Base-by-base conservation (phyloP, 2,113 vertebrate genomes). In the Phylloscopus trochilus region DNA sequence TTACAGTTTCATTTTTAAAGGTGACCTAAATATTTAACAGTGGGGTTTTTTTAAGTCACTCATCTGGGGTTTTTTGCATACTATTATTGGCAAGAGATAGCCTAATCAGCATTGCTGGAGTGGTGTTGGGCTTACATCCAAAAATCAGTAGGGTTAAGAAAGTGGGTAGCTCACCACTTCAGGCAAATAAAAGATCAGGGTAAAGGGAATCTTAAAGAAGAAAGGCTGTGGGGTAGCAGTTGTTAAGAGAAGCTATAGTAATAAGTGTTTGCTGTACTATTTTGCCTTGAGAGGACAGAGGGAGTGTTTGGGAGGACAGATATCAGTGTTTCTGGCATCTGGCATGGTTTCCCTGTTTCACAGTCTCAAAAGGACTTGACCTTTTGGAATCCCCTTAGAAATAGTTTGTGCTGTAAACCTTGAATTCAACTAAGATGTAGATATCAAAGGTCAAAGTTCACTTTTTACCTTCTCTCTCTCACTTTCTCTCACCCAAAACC, bases 361-460 rank as follows among this genome's bases (percentile, higher is more conserved):
- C 62, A 13, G 41, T 51, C 44, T 76, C 37, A 58, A 66, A 82
- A 72, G 30, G 39, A 20, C 20, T 81, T 69, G 58, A 55, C 55
- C 24, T 9, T 82, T 69, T 73, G 58, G 47, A 81, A 72, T 82
- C 27, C 26, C 49, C 21, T 47, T 83, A 52, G 55, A 67, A 75
- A 31, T 20, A 73, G 13, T 27, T 43, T 92, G 51, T 85, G 53
- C 47, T 39, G 11, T 91, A 75, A 72, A 69, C 44, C 56, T 87
- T 92, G 18, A 49, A 55, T 85, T 79, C 59, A 80, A 52, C 63
- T 74, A n/a, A 37, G 9, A 76, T 76, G 33, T 82, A 51, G 70
- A 67, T 96, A 69, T 94, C 74, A 92, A 77, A 78, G 27, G 35
- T 87, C 76, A 80, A 92, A 81, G 49, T 92, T 97, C 80, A 96